Conservation (phyloP, 2,797 vertebrate genomes). For the Epinephelus awoara region DNA sequence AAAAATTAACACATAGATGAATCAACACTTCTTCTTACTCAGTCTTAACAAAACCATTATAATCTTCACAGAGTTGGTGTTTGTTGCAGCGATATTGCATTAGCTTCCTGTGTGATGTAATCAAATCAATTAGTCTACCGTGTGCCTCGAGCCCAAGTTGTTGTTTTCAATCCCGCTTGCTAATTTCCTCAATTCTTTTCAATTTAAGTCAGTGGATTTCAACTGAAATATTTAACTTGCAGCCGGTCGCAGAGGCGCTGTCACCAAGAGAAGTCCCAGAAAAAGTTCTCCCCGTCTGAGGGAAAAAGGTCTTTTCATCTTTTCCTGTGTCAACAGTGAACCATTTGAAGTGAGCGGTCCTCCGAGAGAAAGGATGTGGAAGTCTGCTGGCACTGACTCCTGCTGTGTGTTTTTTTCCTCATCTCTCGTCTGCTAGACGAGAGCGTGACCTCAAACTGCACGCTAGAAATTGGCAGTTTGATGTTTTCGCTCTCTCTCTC, state of each 20-base stretch:
- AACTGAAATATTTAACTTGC: not conserved
- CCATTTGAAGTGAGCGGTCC: conserved; percentile 38
- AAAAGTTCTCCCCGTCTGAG: conserved; percentile 26
- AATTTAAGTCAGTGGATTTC: not conserved
- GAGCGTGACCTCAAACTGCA: conserved; percentile 36
- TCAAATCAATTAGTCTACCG: not conserved
- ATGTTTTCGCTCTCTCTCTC: conserved; percentile 4
- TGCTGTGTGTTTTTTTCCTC: conserved; percentile 4
- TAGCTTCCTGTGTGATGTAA: conserved; percentile 17
- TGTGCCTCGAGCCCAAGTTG: not conserved
- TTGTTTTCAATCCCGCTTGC: conserved; percentile 1
- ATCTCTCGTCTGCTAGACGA: conserved; percentile 32
- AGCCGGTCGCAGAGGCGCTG: conserved; percentile 2
- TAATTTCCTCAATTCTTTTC: not conserved
- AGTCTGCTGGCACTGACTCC: conserved; percentile 29
- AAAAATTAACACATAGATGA: not conserved
- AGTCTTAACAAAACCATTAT: not conserved
- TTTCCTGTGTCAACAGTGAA: conserved; percentile 39
- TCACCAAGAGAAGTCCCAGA: conserved; percentile 17
- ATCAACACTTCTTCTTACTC: not conserved
- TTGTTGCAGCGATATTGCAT: conserved; percentile 47
- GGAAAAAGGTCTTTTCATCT: conserved; percentile 51
- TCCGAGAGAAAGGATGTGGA: conserved; percentile 34
- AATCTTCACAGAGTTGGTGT: not conserved
- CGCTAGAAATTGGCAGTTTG: not conserved